These are phyloP conservation scores for Lates calcarifer DNA, from an alignment of 2,113 vertebrate genomes.

Conservation along the genomic window DNA sequence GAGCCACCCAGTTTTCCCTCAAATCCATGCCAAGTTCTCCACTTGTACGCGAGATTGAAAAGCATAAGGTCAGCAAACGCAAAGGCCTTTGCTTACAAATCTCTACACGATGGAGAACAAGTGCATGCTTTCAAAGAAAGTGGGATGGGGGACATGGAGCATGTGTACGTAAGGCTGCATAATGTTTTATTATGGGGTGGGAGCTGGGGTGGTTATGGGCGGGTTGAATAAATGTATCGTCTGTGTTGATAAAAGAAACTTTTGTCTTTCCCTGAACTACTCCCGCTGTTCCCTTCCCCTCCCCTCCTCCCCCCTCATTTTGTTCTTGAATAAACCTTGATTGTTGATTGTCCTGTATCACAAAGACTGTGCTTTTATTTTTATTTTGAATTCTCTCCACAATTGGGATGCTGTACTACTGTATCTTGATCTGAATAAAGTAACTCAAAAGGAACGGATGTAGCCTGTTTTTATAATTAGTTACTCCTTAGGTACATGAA, in stretches of 20 bases:
- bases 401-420: constrained; percentile 80
- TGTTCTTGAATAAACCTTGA: constrained; percentile 76
- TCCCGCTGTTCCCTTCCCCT: constrained; percentile 23
- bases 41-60: constrained; percentile 31
- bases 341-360: constrained; percentile 77
- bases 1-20: constrained; percentile 1
- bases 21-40: constrained; percentile 18
- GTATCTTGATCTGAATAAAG: constrained; percentile 83
- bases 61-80: neutral
- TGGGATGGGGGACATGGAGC: constrained; percentile 34
- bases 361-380: constrained; percentile 74
- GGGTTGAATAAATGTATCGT: constrained; percentile 63
- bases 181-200: constrained; percentile 71
- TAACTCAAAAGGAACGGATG: constrained; percentile 63
- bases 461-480: neutral
- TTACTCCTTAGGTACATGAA: neutral
- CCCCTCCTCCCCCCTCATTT: constrained; percentile 26
- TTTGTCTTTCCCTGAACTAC: constrained; percentile 49
- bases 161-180: constrained; percentile 62
- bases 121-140: constrained; percentile 43
- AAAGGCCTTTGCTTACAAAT: constrained; percentile 13
- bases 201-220: constrained; percentile 57
- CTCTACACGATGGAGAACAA: constrained; percentile 31
- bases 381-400: constrained; percentile 72
- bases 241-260: constrained; percentile 65